These are phyloP conservation scores for Carabus problematicus DNA, from an alignment of 2,888 invertebrate genomes.

Conservation along the genomic window DNA sequence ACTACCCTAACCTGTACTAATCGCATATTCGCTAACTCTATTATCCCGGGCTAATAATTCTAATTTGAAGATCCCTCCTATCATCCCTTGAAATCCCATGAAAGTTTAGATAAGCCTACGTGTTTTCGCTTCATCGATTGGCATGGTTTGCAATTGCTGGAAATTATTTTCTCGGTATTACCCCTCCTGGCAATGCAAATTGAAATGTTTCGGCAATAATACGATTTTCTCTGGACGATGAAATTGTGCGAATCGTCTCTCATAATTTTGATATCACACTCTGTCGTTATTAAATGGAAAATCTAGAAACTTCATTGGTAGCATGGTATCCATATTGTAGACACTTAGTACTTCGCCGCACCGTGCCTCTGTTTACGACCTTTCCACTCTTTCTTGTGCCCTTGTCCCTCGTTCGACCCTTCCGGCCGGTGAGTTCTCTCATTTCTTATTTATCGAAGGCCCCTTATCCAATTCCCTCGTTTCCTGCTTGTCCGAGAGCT, in stretches of 20 bases:
- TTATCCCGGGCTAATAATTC: constrained; percentile 10
- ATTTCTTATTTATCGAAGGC: constrained; percentile 47
- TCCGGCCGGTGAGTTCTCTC: constrained; percentile 44
- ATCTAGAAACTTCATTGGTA: not conserved
- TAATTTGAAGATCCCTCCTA: constrained; percentile 18
- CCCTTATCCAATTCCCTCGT: constrained; percentile 38
- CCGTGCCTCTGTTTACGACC: constrained; percentile 11
- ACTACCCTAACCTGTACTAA: not conserved
- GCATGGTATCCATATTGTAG: not conserved
- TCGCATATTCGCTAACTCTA: constrained; percentile 2
- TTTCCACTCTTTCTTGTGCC: constrained; percentile 35
- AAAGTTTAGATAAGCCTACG: not conserved
- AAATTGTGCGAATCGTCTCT: constrained; percentile 19
- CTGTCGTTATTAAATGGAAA: constrained; percentile 22
- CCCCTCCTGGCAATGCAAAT: constrained; percentile 25
- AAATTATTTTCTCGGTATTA: constrained; percentile 28
- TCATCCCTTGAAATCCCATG: not conserved
- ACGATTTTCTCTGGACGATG: constrained; percentile 26
- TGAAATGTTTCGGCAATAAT: constrained; percentile 39
- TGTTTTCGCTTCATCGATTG: constrained; percentile 19
- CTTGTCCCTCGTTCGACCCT: constrained; percentile 35
- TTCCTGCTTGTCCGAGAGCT: constrained; percentile 29
- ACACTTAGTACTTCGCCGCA: not conserved
- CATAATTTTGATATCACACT: constrained; percentile 18
- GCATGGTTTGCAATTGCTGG: constrained; percentile 18